A percentile compares a stretch with the other conserved stretches of the same genome.
These are phyloP conservation scores for Lepisosteus osseus DNA, from an alignment of 2,113 vertebrate genomes.

Conservation along the genomic window DNA sequence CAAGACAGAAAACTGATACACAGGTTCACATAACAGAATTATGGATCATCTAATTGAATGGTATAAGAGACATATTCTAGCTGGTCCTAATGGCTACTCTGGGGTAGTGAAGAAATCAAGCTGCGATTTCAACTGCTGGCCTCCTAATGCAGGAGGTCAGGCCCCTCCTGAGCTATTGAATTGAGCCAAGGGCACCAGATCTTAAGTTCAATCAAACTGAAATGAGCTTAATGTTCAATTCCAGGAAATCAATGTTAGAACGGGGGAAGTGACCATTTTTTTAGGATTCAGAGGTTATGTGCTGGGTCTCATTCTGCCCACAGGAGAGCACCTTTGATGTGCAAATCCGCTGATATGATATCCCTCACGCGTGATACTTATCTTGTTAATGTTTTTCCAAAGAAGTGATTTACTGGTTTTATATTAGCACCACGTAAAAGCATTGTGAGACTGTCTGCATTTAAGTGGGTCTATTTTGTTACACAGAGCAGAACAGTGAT, in stretches of 20 bases:
- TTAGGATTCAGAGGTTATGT: not conserved
- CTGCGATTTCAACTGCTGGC: not conserved
- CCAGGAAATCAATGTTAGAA: not conserved
- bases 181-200: not conserved
- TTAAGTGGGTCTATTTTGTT: too few relatives aligned
- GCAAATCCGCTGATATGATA: not conserved
- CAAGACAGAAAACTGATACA: slow-evolving; percentile 59
- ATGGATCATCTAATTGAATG: slow-evolving; percentile 29
- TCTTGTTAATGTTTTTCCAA: slow-evolving; percentile 8
- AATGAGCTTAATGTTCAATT: not conserved
- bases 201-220: not conserved
- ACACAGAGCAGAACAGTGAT: too few relatives aligned
- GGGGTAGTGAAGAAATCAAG: slow-evolving; percentile 13
- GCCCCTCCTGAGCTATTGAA: slow-evolving; percentile 9
- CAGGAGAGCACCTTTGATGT: not conserved
- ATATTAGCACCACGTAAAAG: not conserved
- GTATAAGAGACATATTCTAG: slow-evolving; percentile 33
- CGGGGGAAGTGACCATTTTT: not conserved
- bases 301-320: too few relatives aligned
- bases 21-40: slow-evolving; percentile 50
- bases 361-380: not conserved
- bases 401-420: not conserved
- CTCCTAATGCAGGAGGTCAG: slow-evolving; percentile 17
- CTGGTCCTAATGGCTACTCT: slow-evolving; percentile 43
- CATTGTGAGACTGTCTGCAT: not conserved